Evolutionary conservation across 2,113 vertebrate species (phyloP), one percentile per base, ranked within the genome.

Genomic region (Rhegmatorhina hoffmannsi): DNA sequence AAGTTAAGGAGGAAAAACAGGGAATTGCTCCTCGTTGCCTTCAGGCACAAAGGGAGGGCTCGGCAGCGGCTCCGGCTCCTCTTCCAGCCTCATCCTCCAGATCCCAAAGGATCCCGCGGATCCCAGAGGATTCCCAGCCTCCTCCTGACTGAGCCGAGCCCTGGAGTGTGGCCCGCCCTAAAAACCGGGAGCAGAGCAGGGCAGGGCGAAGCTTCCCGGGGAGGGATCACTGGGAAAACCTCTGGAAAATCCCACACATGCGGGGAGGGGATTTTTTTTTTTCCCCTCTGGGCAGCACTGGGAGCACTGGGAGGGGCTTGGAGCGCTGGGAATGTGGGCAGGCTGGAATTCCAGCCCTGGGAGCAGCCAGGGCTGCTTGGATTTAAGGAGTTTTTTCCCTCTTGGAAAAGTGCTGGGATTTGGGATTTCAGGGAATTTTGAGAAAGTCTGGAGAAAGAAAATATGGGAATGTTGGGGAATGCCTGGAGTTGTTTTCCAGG

Each of bases 181-280:
- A 34, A 49, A n/a, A 23, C 17, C 36, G 11, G 36, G 25, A 38
- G 38, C 59, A 62, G 25, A 38, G 38, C 59, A 62, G 59, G 36
- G 36, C 59, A 62, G 59, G 25, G 16, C 25, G 5, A 36, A 60
- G 59, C 59, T 26, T 60, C 59, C 34, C 26, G 36, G 26, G 59
- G 59, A 36, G 25, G 59, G 59, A 38, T 38, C 17, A 10, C 15
- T 36, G n/a, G 24, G n/a, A 59, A 20, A n/a, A n/a, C 3, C 21
- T 14, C 64, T 23, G 18, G 26, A 74, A 81, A 44, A 44, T 5
- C 47, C 13, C 29, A 7, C 6, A 10, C 3, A 62, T 11, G 5
- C 7, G 0, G 55, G 53, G 29, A 46, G 0, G 1, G 44, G 52
- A 21, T 36, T 36, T 36, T 36, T 7, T 58, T 38, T 7, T 58